Percentiles rank a stretch among this genome's conserved stretches.
Conservation (phyloP, 2,888 invertebrate genomes). For the Ganaspis brasiliensis region DNA sequence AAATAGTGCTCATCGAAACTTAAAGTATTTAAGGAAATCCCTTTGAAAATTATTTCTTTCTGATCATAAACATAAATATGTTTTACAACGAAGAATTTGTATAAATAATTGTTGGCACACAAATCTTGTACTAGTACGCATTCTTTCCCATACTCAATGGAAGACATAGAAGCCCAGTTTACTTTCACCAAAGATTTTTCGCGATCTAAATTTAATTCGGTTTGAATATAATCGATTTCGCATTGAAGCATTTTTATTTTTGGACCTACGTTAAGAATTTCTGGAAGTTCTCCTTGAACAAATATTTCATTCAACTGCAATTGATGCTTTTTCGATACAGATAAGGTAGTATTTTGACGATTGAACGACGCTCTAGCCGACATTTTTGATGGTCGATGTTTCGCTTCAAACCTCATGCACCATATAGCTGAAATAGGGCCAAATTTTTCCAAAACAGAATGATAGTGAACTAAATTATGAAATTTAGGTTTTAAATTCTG, state of each 20-base stretch:
- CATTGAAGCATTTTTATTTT: neutral
- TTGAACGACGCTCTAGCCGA: neutral
- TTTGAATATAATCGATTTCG: slow-evolving; percentile 1
- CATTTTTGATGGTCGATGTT: too few relatives aligned
- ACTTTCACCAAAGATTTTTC: neutral
- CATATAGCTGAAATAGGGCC: neutral
- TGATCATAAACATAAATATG: too few relatives aligned
- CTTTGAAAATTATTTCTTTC: too few relatives aligned
- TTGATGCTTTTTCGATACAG: neutral
- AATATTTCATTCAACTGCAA: neutral
- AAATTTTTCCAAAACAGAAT: neutral
- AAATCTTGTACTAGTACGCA: too few relatives aligned
- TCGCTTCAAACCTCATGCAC: too few relatives aligned
- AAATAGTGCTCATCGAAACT: too few relatives aligned
- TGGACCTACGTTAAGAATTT: neutral
- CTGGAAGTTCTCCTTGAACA: neutral
- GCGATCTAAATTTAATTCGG: neutral
- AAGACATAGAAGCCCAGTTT: neutral
- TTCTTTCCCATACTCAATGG: neutral
- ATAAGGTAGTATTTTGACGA: neutral
- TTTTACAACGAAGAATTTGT: too few relatives aligned
- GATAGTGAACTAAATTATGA: neutral
- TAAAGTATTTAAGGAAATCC: too few relatives aligned
- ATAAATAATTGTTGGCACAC: too few relatives aligned
- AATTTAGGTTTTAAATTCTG: neutral